A percentile compares a stretch with the other conserved stretches of the same genome.
Conservation (phyloP, 2,113 vertebrate species). For the Neogale vison region DNA sequence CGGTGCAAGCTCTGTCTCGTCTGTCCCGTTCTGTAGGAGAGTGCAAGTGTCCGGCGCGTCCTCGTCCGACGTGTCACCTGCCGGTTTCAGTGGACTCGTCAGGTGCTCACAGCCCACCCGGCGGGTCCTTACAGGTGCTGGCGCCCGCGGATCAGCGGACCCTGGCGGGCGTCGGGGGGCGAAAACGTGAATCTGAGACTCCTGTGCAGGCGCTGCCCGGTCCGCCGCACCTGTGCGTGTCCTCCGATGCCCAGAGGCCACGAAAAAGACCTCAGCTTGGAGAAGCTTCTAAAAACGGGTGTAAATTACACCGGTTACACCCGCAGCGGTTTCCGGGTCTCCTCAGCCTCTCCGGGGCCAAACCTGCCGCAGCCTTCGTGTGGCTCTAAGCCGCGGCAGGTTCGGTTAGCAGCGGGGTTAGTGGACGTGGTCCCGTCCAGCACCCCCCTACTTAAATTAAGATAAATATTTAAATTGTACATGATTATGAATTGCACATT, state of each 20-base stretch:
- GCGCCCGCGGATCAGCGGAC: neutral
- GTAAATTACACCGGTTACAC: neutral
- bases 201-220: rapidly evolving
- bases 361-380: neutral
- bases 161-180: rapidly evolving
- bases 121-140: neutral
- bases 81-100: neutral
- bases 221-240: rapidly evolving
- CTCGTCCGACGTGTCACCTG: neutral
- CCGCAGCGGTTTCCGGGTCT: rapidly evolving
- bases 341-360: neutral
- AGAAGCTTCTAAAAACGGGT: neutral
- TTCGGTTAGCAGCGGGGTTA: neutral
- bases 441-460: neutral
- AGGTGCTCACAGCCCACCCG: too few species aligned
- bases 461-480: neutral
- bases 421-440: too few species aligned
- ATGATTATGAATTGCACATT: neutral
- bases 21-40: neutral
- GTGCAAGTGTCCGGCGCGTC: neutral
- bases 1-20: rapidly evolving
- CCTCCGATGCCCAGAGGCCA: rapidly evolving
- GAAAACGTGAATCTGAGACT: neutral
- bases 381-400: neutral
- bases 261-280: neutral